Base-by-base conservation (phyloP, 2,797 vertebrate genomes). In the Leuciscus waleckii region DNA sequence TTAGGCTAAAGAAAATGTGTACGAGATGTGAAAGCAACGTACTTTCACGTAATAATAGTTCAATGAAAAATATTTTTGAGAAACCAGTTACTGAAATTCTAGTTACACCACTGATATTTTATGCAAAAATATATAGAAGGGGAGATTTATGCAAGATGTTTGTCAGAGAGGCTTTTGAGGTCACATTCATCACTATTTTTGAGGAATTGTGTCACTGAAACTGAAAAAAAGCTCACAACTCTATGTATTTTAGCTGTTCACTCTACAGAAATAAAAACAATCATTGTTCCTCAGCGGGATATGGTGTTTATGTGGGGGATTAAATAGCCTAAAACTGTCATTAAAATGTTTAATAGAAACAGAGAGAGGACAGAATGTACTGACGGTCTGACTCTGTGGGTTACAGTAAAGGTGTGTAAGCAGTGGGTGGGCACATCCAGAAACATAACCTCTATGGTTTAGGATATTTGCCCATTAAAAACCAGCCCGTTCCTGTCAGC, bases 331-430 rank as follows among this genome's bases (percentile, higher is more conserved):
- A 37, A 73, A 83, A 32, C 17, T 32, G 7, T 49, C 26, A 63
- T 75, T 75, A 83, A 76, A 76, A 13, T 2, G 7, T 83, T 39
- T 68, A 67, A 54, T 14, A 11, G 32, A 65, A 39, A 75, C 39
- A 51, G 56, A n/a, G 7, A 75, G 29, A 32, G 16, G 14, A 17
- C 0, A 68, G 19, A 49, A 32, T 69, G 32, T 54, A n/a, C 49
- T 58, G 46, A 46, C 7, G 1, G 26, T 3, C 61, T 16, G 26
- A 74, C 26, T 29, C 43, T 13, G 23, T 35, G 41, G 41, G 41
- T 67, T 35, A 67, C 41, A n/a, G 8, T 49, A 13, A 35, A 67
- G 39, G 61, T 49, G 26, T 67, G 41, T 5, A 69, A 69, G 68
- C 43, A 68, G 43, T 35, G 11, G 41, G 17, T 80, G 63, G 63